Evolutionary conservation across 1,140 invertebrate genomes (phyloP).

Genomic region (Drosophila rufa): DNA sequence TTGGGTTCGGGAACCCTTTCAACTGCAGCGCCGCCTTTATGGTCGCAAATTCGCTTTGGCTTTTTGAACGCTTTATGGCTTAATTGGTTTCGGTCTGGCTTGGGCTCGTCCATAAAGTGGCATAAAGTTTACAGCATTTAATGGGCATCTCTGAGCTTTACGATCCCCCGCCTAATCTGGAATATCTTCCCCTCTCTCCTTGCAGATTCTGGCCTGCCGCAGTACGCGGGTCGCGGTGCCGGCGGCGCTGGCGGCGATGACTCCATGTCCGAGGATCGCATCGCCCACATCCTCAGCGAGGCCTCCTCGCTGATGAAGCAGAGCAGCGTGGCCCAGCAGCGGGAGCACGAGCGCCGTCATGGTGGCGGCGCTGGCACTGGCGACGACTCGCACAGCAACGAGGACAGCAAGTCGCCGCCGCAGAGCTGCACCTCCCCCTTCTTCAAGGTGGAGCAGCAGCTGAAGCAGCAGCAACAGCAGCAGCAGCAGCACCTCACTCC

Average conservation of each 20-base stretch:
- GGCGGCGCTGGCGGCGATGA: constrained; percentile 88
- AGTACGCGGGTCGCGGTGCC: constrained; percentile 86
- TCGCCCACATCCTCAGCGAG: constrained; percentile 97
- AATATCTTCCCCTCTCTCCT: constrained; percentile 5
- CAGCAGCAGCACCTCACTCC: constrained; percentile 49
- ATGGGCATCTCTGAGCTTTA: constrained; percentile 61
- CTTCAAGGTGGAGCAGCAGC: constrained; percentile 87
- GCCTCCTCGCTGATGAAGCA: constrained; percentile 91
- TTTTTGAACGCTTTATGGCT: constrained; percentile 83
- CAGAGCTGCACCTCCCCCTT: constrained; percentile 91
- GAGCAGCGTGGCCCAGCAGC: constrained; percentile 51
- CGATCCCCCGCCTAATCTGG: constrained; percentile 35
- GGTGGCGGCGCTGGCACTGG: neutral
- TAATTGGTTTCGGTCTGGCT: constrained; percentile 58
- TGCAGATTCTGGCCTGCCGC: constrained; percentile 88
- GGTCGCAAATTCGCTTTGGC: constrained; percentile 79
- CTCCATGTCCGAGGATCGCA: constrained; percentile 95
- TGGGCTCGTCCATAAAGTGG: constrained; percentile 25
- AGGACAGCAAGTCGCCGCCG: constrained; percentile 93
- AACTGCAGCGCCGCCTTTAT: constrained; percentile 67
- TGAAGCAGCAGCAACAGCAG: constrained; percentile 41
- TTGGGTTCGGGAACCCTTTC: constrained; percentile 23
- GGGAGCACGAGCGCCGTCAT: constrained; percentile 57
- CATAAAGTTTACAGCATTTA: constrained; percentile 75
- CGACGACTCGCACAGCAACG: constrained; percentile 89